Base-by-base conservation (phyloP, 2,113 vertebrate genomes). In the Nicator chloris region DNA sequence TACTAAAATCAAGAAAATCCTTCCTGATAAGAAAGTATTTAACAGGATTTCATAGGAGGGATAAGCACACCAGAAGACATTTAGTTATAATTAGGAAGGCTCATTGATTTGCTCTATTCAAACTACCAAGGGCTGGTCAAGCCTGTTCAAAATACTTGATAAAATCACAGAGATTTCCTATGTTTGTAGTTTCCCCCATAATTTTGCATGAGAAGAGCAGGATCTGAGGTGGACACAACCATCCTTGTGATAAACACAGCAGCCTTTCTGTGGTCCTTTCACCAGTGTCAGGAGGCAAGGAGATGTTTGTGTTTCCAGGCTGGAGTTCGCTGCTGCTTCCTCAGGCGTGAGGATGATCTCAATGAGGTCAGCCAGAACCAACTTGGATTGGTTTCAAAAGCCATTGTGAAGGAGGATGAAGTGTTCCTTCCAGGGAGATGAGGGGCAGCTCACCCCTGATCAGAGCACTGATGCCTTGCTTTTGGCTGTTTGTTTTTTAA, bases 41-140 rank as follows among this genome's bases (percentile, higher is more conserved):
- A 90, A 93, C 60, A 86, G 76, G 79, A 92, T 96, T 96, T 96
- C 23, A 11, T 21, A 63, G 76, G 64, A n/a, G 40, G 79, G 53
- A 44, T 10, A 86, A 82, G 31, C 35, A 54, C 37, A 79, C 16
- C 45, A 64, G 85, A 90, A 94, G 68, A 75, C 45, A 65, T 60
- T 71, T 49, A 56, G 26, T n/a, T 91, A 20, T 60, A 77, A 82
- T 92, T 82, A 71, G 69, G 68, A 71, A 83, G 42, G n/a, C 60
- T 80, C 27, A 7, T 45, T 77, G 82, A 84, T 95, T 93, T 88
- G 59, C 68, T 82, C 24, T 30, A 50, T 63, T 57, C 76, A 70
- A 85, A 80, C 63, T 42, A 78, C 42, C 35, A 49, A 50, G 11
- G 6, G 14, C 5, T 81, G 60, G 39, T 54, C 64, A 68, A 85